Evolutionary conservation across 2,888 invertebrate genomes (phyloP).

Genomic region (Ophion slaviceki): DNA sequence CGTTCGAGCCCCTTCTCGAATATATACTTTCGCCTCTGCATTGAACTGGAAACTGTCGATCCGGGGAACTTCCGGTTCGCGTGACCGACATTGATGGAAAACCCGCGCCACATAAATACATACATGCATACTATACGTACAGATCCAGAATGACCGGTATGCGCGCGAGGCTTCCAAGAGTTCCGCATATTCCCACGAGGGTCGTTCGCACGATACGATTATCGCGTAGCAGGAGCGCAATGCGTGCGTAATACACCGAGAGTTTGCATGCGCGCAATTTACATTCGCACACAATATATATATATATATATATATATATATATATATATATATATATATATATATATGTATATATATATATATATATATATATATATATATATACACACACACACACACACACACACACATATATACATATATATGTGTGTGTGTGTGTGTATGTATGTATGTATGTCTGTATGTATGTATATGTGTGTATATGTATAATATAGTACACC

Average conservation of each 20-base stretch:
- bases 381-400: not conserved
- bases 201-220: conserved; percentile 59
- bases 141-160: conserved; percentile 46
- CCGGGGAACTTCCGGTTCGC: conserved; percentile 54
- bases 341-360: no score
- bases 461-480: not conserved
- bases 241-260: not conserved
- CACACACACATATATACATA: not conserved
- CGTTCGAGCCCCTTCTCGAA: not conserved
- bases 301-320: not conserved
- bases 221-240: conserved; percentile 13
- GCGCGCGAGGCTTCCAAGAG: conserved; percentile 32
- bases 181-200: conserved; percentile 64
- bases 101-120: not conserved
- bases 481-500: not conserved
- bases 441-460: no score
- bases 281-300: not conserved
- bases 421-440: not conserved
- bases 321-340: not conserved
- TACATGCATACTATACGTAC: not conserved
- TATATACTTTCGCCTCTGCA: not conserved
- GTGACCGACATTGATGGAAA: conserved; percentile 63
- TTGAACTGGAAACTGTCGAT: conserved; percentile 4
- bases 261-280: conserved; percentile 17
- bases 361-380: not conserved